phyloP scores from a whole-genome alignment of 1,140 invertebrate species.

The Platyscapa corneri region DNA sequence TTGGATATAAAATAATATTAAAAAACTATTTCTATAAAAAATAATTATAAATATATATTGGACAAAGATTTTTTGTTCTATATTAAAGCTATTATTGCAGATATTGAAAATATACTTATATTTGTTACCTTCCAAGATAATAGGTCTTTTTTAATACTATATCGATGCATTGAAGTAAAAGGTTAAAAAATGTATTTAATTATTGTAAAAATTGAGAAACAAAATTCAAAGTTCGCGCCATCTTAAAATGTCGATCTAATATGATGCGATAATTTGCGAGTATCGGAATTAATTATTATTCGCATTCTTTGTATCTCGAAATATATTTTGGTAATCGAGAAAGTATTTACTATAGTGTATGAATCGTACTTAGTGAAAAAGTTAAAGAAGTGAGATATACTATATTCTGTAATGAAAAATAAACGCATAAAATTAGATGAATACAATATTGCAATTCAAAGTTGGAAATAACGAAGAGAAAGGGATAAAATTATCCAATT shows the following conservation, averaged over 20 bases:
- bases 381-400: background rate
- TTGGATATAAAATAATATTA: too few species aligned
- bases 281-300: background rate
- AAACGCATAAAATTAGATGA: too few species aligned
- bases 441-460: background rate
- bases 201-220: background rate
- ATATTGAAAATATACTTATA: too few species aligned
- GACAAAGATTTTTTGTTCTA: too few species aligned
- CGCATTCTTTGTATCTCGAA: background rate
- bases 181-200: background rate
- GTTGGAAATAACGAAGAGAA: background rate
- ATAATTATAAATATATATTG: too few species aligned
- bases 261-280: background rate
- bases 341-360: background rate
- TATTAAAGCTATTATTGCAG: too few species aligned
- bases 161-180: background rate
- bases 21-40: too few species aligned
- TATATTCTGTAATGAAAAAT: too few species aligned
- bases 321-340: background rate
- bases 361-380: background rate
- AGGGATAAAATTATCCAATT: background rate
- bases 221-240: slow-evolving; percentile 1
- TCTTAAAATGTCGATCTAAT: background rate
- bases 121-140: too few species aligned
- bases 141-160: too few species aligned